Evolutionary conservation across 2,113 vertebrate species (phyloP).

Genomic region (Agapornis roseicollis): DNA sequence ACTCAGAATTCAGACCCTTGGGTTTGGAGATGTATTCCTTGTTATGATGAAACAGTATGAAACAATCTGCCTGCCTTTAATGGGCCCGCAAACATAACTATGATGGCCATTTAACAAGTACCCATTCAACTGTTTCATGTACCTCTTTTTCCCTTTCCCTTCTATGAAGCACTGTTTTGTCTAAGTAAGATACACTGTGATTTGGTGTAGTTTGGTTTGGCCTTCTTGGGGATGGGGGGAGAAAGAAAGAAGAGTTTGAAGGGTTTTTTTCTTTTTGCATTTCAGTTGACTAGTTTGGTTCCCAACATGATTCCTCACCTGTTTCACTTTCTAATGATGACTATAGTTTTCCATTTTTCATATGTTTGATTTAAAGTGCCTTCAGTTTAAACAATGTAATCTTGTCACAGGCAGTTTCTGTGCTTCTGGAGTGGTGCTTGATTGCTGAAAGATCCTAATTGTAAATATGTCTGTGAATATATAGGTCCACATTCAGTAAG

Average conservation of each 20-base stretch:
- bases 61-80: neutral
- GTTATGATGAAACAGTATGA: neutral
- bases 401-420: neutral
- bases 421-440: neutral
- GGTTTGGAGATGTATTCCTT: neutral
- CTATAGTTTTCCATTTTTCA: neutral
- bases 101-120: neutral
- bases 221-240: fast-evolving
- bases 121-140: neutral
- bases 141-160: neutral
- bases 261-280: neutral
- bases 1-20: neutral
- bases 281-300: neutral
- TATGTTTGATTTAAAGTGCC: neutral
- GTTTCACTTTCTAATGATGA: neutral
- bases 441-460: neutral
- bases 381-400: neutral
- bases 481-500: neutral
- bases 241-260: neutral
- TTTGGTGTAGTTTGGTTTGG: neutral
- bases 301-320: neutral
- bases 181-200: neutral
- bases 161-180: neutral
- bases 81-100: neutral
- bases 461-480: neutral